A percentile compares a stretch with the other conserved stretches of the same genome.
Evolutionary conservation across 2,797 vertebrate species (phyloP).

Genomic region (Pygocentrus nattereri): DNA sequence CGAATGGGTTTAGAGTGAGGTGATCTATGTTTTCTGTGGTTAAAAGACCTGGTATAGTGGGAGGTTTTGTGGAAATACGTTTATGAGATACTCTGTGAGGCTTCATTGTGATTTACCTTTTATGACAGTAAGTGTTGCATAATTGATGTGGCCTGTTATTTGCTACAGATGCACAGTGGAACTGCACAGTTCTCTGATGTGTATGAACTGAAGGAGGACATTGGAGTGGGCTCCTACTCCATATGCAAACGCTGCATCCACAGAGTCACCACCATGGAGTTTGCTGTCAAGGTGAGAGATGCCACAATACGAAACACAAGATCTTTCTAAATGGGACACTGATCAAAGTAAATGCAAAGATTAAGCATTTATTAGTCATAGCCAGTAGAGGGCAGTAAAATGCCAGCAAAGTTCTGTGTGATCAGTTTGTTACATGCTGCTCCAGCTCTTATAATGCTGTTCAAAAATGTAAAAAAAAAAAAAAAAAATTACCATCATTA

Average conservation of each 20-base stretch:
- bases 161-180: conserved; percentile 87
- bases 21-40: too few relatives aligned
- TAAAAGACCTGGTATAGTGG: too few relatives aligned
- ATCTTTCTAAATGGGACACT: neutral
- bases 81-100: neutral
- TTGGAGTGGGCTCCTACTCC: conserved; percentile 96
- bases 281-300: conserved; percentile 91
- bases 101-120: neutral
- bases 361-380: neutral
- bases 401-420: conserved; percentile 15
- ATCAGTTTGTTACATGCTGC: neutral
- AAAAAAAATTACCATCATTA: too few relatives aligned
- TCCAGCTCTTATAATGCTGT: neutral
- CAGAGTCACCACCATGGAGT: conserved; percentile 89
- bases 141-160: neutral
- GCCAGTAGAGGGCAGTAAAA: conserved; percentile 74
- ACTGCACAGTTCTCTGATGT: conserved; percentile 89
- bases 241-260: conserved; percentile 96
- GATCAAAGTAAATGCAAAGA: neutral
- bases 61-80: too few relatives aligned
- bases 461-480: too few relatives aligned
- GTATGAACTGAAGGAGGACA: conserved; percentile 96
- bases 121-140: neutral
- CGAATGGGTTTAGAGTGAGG: too few relatives aligned
- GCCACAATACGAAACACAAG: neutral